phyloP scores from a whole-genome alignment of 1,140 invertebrate genomes.

The Latrodectus geometricus region DNA sequence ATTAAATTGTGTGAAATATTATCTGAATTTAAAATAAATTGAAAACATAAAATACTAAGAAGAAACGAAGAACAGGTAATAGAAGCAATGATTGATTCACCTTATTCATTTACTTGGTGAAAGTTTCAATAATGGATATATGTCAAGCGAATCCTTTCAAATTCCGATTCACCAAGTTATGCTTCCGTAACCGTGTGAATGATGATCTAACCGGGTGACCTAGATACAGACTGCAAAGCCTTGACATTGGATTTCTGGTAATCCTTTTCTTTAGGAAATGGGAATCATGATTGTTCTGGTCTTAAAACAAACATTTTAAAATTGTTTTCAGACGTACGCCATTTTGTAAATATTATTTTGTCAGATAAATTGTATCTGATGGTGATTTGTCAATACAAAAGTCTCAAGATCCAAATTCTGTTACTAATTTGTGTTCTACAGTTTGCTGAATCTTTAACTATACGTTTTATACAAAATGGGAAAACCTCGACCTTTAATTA shows the following conservation, averaged over 20 bases:
- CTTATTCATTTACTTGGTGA: too few species aligned
- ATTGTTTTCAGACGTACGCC: too few species aligned
- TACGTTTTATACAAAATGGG: slow-evolving; percentile 37
- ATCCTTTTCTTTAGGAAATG: background rate
- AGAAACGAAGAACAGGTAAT: too few species aligned
- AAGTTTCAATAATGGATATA: too few species aligned
- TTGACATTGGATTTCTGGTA: slow-evolving; percentile 11
- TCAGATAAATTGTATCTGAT: background rate
- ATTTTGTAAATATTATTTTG: background rate
- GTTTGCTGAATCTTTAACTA: slow-evolving; percentile 4
- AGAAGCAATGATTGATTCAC: too few species aligned
- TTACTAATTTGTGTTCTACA: background rate
- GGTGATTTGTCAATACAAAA: slow-evolving; percentile 8
- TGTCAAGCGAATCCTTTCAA: background rate
- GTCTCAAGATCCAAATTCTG: background rate
- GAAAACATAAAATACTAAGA: too few species aligned
- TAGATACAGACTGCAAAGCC: background rate
- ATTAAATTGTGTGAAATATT: too few species aligned
- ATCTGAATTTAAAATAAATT: too few species aligned
- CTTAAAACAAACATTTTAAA: too few species aligned
- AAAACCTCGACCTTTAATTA: slow-evolving; percentile 39
- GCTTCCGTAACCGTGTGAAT: background rate
- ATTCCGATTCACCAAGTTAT: background rate
- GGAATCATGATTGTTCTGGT: background rate
- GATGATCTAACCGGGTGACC: slow-evolving; percentile 10